A percentile compares a stretch with the other conserved stretches of the same genome.
Evolutionary conservation across 2,797 vertebrate species (phyloP).

Genomic region (Platalea minor): DNA sequence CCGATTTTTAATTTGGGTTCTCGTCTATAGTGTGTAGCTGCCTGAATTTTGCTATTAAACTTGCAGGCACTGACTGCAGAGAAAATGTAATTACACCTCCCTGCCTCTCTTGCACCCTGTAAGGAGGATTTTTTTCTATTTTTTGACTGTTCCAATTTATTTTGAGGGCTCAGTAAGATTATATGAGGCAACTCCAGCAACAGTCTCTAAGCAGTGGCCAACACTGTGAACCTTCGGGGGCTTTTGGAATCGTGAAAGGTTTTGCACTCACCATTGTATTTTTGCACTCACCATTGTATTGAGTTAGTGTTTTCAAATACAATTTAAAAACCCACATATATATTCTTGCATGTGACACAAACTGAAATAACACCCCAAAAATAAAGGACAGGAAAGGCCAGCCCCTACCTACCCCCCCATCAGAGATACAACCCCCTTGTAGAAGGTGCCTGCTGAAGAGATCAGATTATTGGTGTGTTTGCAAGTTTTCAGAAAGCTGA

Average conservation of each 20-base stretch:
- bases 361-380: neutral
- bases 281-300: neutral
- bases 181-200: neutral
- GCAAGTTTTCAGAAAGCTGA: neutral
- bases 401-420: neutral
- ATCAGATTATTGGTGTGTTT: neutral
- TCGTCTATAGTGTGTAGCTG: neutral
- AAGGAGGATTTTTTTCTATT: neutral
- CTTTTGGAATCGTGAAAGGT: neutral
- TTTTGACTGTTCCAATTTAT: neutral
- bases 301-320: neutral
- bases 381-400: neutral
- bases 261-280: neutral
- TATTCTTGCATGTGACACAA: neutral
- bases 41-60: neutral
- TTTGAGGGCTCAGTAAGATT: neutral
- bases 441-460: neutral
- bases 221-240: neutral
- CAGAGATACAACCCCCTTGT: neutral
- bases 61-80: neutral
- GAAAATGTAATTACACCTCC: neutral
- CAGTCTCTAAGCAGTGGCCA: neutral
- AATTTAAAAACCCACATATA: neutral
- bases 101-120: neutral
- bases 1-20: neutral